These are phyloP conservation scores for Tinea trinotella DNA, from an alignment of 2,888 invertebrate species.

Conservation along the genomic window DNA sequence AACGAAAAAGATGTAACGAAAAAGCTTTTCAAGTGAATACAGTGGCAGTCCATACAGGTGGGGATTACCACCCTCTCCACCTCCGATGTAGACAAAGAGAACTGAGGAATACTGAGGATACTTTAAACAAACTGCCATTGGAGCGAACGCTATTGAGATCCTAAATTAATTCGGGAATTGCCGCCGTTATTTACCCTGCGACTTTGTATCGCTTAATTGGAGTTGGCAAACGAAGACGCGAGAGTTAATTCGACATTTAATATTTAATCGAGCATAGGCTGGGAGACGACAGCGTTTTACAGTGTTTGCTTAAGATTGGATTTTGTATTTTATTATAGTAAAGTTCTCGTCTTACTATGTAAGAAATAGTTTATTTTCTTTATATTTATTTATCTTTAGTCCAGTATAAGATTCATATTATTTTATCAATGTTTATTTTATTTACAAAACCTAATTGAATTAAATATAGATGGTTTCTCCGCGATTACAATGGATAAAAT, in stretches of 20 bases:
- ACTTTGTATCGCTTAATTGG: conserved; percentile 68
- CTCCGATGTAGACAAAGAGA: conserved; percentile 14
- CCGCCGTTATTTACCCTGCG: conserved; percentile 60
- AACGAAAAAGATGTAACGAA: background rate
- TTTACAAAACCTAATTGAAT: too few species aligned
- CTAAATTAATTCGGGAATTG: conserved; percentile 60
- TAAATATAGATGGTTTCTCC: too few species aligned
- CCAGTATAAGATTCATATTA: too few species aligned
- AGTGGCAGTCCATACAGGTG: background rate
- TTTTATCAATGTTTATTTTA: too few species aligned
- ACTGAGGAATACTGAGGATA: conserved; percentile 20
- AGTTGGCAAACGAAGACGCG: conserved; percentile 56
- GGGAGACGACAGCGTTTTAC: too few species aligned
- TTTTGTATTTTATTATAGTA: too few species aligned
- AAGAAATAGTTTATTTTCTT: too few species aligned
- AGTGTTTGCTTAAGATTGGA: too few species aligned
- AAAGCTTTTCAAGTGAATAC: background rate
- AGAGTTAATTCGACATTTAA: conserved; percentile 66
- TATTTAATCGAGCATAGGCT: conserved; percentile 53
- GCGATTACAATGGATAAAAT: too few species aligned
- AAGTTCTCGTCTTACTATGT: too few species aligned
- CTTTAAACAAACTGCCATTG: conserved; percentile 54
- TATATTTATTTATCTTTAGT: too few species aligned
- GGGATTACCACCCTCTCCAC: conserved; percentile 11
- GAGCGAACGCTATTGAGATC: conserved; percentile 29